Base-by-base conservation (phyloP, 2,797 vertebrate species). In the Myotis myotis region DNA sequence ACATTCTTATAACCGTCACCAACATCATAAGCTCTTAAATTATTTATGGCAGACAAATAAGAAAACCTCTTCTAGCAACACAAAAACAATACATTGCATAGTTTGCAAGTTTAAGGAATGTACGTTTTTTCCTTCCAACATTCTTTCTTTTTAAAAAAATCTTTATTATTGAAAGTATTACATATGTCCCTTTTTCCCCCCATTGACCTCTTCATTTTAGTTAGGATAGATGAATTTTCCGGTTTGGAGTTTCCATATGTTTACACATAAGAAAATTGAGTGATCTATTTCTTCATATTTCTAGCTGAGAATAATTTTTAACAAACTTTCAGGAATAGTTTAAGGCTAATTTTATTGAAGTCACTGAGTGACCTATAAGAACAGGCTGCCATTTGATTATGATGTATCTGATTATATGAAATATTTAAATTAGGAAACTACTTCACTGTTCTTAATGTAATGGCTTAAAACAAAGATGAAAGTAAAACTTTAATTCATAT, bases 101-200 rank as follows among this genome's bases (percentile, higher is more conserved):
- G 7, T 93, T 78, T 41, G 78, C 70, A 96, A 87, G 25, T 47
- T 94, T 94, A 78, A 94, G 81, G 44, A 85, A 68, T 41, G 4
- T 57, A 16, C 10, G 4, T 23, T 44, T 75, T 60, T 57, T 70
- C 3, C 22, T 79, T 6, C 10, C 0, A 55, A 44, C 3, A 64
- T 55, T 68, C 62, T 57, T 57, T 57, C 8, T 55, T 57, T 25
- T 11, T 28, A 55, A 55, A 25, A 25, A 60, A 60, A 60, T 28
- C 11, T 60, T 60, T 60, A 60, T 28, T 60, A 12, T 60, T 28
- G 12, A 62, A 62, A 30, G 60, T 62, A 30, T 15, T 62, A 30
- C 28, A 62, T 62, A 62, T 30, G 28, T 62, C 28, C 60, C 60
- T 62, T 3, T 12, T 12, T 1, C 5, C 8, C 12, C 25, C 12